Conservation (phyloP, 35 echinoderm and acorn worm species). For the Patiria miniata region DNA sequence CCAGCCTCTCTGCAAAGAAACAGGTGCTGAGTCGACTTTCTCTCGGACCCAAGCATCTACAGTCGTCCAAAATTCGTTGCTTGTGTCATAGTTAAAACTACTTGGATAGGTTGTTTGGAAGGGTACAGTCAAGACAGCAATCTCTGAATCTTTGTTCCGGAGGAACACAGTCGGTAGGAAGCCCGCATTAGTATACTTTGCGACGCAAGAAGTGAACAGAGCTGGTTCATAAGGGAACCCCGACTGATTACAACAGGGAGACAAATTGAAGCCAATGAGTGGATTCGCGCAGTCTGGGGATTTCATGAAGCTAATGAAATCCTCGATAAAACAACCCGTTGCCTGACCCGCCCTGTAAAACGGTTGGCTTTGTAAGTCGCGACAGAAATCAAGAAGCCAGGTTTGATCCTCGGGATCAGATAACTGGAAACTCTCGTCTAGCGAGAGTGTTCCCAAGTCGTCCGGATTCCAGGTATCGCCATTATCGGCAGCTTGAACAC, state of each 20-base stretch:
- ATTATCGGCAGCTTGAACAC: slow-evolving; percentile 47
- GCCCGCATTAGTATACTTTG: background rate
- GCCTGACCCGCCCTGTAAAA: background rate
- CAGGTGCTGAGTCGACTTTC: slow-evolving; percentile 61
- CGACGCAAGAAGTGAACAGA: background rate
- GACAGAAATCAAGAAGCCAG: no score
- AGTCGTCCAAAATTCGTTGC: slow-evolving; percentile 64
- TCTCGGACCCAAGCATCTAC: slow-evolving; percentile 41
- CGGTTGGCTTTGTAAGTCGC: no score
- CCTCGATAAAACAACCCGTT: slow-evolving; percentile 72
- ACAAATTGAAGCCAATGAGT: background rate
- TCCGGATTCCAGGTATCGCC: slow-evolving; percentile 56
- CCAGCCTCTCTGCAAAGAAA: slow-evolving; percentile 52
- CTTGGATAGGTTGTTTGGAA: slow-evolving; percentile 41
- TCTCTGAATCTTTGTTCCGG: slow-evolving; percentile 36
- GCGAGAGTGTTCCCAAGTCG: background rate
- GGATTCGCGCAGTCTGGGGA: slow-evolving; percentile 15
- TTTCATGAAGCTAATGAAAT: slow-evolving; percentile 54
- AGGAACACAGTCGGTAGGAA: background rate
- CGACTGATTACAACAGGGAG: slow-evolving; percentile 50
- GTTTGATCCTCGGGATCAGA: background rate
- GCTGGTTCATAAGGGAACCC: background rate
- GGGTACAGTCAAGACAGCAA: slow-evolving; percentile 34
- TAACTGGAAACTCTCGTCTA: slow-evolving; percentile 31
- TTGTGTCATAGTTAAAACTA: slow-evolving; percentile 37